Base-by-base conservation (phyloP, 2,888 invertebrate genomes). In the Zygogramma bicolorata region DNA sequence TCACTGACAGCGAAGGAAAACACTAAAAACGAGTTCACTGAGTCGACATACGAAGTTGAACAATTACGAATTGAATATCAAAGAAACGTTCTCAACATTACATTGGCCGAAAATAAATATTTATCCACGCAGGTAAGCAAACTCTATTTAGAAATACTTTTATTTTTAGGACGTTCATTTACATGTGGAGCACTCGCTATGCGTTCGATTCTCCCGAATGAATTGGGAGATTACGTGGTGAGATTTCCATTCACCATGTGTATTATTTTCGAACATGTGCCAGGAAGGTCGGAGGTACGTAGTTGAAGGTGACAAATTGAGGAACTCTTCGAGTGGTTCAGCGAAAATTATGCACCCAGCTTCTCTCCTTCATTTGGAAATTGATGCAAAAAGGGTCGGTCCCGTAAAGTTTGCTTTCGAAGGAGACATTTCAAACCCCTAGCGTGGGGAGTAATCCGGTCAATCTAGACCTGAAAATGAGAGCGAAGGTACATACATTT, bases 141-240 rank as follows among this genome's bases (percentile, higher is more conserved):
- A 53, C 27, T 53, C 13, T 22, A 53, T 53, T 53, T 53, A 53
- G 27, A 53, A 3, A n/a, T 53, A 27, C 25, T 27, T 25, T 53
- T 53, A 53, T 53, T 53, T 53, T 53, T 53, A 53, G 53, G n/a
- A n/a, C 53, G 53, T 53, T 53, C 25, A 25, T 53, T 53, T 53
- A 53, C 53, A 53, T 53, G n/a, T 13, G 53, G n/a, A 53, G n/a
- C n/a, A 6, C 25, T 42, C 42, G 42, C 13, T 8, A 25, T 53
- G 53, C n/a, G 53, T 53, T 53, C n/a, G n/a, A n/a, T 27, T 15
- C 53, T 4, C 13, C 25, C 25, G n/a, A 4, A 25, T n/a, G 25
- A 10, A 13, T 22, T 53, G 53, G n/a, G 53, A n/a, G n/a, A 53
- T 53, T 53, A 53, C 25, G n/a, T 27, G 27, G 2, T 27, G n/a